phyloP scores from a whole-genome alignment of 2,113 vertebrate species.

The Maccullochella peelii region DNA sequence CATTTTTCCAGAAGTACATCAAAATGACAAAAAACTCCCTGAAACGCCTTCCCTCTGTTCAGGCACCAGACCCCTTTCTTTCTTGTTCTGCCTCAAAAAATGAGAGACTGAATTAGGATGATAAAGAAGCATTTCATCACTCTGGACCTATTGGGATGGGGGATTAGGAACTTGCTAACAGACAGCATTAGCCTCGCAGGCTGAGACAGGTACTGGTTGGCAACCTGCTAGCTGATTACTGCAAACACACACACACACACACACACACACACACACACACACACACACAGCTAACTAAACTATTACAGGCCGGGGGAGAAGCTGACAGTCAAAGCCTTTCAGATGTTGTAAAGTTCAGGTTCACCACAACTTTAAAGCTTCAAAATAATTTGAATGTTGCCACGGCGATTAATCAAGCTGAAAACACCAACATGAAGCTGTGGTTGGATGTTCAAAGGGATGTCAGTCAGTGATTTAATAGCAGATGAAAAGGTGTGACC shows the following conservation, averaged over 20 bases:
- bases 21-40: slow-evolving; percentile 9
- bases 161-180: slow-evolving; percentile 62
- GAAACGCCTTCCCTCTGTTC: not conserved
- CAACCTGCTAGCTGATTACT: slow-evolving; percentile 40
- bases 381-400: slow-evolving; percentile 61
- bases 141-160: not conserved
- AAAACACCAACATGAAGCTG: slow-evolving; percentile 37
- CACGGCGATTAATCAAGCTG: slow-evolving; percentile 36
- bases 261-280: slow-evolving; percentile 17
- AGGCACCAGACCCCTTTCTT: not conserved
- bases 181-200: slow-evolving; percentile 62
- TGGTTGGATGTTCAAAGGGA: slow-evolving; percentile 6
- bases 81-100: slow-evolving; percentile 24
- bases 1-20: slow-evolving; percentile 52
- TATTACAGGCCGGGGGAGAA: slow-evolving; percentile 12
- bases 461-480: slow-evolving; percentile 2
- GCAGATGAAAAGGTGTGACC: slow-evolving; percentile 22
- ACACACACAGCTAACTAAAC: slow-evolving; percentile 14
- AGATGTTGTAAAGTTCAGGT: slow-evolving; percentile 8
- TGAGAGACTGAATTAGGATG: not conserved
- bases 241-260: slow-evolving; percentile 33
- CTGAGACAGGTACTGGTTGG: slow-evolving; percentile 65
- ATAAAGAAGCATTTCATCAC: slow-evolving; percentile 50
- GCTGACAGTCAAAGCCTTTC: slow-evolving; percentile 7
- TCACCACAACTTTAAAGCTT: not conserved